Conservation (phyloP, 2,113 vertebrate genomes). For the Anarrhichthys ocellatus region DNA sequence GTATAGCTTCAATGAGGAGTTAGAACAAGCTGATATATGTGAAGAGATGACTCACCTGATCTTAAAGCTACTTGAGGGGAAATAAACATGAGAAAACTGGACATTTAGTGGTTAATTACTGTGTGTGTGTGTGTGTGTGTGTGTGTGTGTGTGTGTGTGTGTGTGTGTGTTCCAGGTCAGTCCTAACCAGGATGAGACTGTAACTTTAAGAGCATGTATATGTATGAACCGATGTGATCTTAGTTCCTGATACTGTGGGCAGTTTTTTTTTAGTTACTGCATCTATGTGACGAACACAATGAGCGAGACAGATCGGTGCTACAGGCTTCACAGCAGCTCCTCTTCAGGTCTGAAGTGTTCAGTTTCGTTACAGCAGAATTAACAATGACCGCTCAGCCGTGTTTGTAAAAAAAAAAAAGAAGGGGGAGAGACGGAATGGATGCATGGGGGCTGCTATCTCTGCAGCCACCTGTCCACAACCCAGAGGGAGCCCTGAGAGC, state of each 20-base stretch:
- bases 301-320: background rate
- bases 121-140: too few species aligned
- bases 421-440: constrained; percentile 54
- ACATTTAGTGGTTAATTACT: too few species aligned
- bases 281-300: background rate
- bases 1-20: background rate
- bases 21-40: background rate
- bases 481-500: background rate
- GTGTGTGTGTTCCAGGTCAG: background rate
- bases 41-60: background rate
- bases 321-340: background rate
- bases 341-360: background rate
- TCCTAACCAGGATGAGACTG: constrained; percentile 29
- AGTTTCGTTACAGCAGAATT: background rate
- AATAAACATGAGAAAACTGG: background rate
- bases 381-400: background rate
- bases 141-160: too few species aligned
- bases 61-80: background rate
- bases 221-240: constrained; percentile 16
- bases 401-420: background rate
- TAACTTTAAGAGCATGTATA: constrained; percentile 67
- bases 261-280: constrained; percentile 19
- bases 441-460: constrained; percentile 64
- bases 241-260: constrained; percentile 74
- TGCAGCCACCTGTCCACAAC: constrained; percentile 41